Evolutionary conservation across 2,797 vertebrate species (phyloP).

Genomic region (Melanotaenia maccullochi): DNA sequence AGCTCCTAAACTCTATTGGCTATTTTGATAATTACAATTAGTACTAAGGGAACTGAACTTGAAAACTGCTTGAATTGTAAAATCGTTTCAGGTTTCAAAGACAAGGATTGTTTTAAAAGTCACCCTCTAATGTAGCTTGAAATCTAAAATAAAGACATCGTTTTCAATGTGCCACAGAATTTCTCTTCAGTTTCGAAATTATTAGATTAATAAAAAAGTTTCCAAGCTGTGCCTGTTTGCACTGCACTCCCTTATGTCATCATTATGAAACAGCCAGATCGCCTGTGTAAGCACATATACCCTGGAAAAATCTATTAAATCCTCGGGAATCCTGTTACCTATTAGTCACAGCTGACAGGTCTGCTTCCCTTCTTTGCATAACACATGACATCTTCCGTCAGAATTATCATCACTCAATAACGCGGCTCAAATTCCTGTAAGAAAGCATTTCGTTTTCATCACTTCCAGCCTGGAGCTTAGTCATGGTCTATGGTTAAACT

Average conservation of each 20-base stretch:
- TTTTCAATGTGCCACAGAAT: background rate
- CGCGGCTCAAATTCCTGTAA: constrained; percentile 22
- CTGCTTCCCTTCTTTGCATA: constrained; percentile 12
- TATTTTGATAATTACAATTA: no score
- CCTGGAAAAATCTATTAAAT: constrained; percentile 7
- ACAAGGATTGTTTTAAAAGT: no score
- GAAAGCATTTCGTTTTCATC: constrained; percentile 6
- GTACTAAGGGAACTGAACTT: no score
- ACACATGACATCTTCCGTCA: constrained; percentile 5
- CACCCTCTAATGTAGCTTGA: no score
- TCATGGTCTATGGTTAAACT: constrained; percentile 36
- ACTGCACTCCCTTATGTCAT: background rate
- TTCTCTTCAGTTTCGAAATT: background rate
- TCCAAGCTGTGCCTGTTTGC: background rate
- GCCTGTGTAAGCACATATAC: constrained; percentile 15
- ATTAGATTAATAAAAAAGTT: background rate
- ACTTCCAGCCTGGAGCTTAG: constrained; percentile 22
- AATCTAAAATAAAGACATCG: no score
- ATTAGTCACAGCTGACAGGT: constrained; percentile 3
- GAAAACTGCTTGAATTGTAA: no score
- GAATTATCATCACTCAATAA: background rate
- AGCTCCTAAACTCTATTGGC: no score
- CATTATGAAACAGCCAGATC: constrained; percentile 7
- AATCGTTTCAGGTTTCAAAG: no score
- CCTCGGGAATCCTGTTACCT: background rate